phyloP scores from a whole-genome alignment of 2,113 vertebrate species.

The Leptocoma aspasia region DNA sequence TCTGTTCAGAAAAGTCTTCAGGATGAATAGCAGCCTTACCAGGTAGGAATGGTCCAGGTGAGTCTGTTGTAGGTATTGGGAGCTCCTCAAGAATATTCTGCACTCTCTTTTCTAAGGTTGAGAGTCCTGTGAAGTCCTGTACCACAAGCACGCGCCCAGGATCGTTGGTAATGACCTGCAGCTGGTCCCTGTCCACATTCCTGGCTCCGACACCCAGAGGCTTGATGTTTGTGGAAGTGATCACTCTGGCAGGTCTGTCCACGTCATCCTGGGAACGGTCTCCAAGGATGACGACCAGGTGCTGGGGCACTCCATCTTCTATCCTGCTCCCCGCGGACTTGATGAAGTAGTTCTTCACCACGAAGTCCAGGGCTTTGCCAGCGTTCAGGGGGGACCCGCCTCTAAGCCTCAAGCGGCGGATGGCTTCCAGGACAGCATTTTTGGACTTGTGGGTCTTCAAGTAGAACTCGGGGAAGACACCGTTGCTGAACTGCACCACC shows the following conservation, averaged over 20 bases:
- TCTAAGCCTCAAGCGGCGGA: conserved; percentile 82
- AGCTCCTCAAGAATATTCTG: conserved; percentile 50
- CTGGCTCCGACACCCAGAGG: conserved; percentile 83
- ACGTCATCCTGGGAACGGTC: conserved; percentile 84
- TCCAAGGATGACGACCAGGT: conserved; percentile 89
- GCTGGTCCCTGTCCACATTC: conserved; percentile 74
- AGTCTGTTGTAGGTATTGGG: not conserved
- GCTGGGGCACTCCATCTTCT: conserved; percentile 84
- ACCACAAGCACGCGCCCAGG: conserved; percentile 74
- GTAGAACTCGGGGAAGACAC: conserved; percentile 80
- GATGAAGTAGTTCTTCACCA: conserved; percentile 81
- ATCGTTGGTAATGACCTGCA: conserved; percentile 74
- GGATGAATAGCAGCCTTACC: conserved; percentile 37
- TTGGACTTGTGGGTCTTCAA: conserved; percentile 83
- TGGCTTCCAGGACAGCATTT: conserved; percentile 67
- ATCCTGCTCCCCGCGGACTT: conserved; percentile 82
- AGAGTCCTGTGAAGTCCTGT: conserved; percentile 76
- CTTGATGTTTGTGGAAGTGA: conserved; percentile 72
- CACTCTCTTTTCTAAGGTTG: conserved; percentile 67
- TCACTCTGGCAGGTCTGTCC: conserved; percentile 67
- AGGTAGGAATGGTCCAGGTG: not conserved
- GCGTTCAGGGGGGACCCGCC: conserved; percentile 82
- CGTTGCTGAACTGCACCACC: conserved; percentile 86
- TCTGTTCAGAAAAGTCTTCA: not conserved
- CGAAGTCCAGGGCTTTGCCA: conserved; percentile 84